These are phyloP conservation scores for Burhinus bistriatus DNA, from an alignment of 2,113 vertebrate genomes.

Conservation along the genomic window DNA sequence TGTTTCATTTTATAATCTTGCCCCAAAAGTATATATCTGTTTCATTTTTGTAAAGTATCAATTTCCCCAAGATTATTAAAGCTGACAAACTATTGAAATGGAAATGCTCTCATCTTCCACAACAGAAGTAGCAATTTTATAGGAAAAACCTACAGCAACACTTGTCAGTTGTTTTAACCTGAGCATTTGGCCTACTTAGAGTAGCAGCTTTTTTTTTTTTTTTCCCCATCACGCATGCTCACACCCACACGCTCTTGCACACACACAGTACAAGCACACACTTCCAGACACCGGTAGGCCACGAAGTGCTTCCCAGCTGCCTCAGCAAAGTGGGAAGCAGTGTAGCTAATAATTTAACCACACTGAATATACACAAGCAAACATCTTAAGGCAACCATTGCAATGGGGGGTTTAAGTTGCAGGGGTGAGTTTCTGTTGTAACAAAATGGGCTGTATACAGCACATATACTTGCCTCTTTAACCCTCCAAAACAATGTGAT, in stretches of 20 bases:
- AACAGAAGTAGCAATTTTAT: conserved; percentile 60
- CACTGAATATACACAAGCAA: conserved; percentile 72
- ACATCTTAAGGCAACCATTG: conserved; percentile 86
- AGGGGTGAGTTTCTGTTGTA: conserved; percentile 31
- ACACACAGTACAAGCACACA: conserved; percentile 23
- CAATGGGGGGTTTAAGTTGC: conserved; percentile 68
- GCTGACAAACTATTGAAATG: conserved; percentile 71
- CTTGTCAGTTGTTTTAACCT: conserved; percentile 73
- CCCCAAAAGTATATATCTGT: conserved; percentile 70
- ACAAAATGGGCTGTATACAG: conserved; percentile 25
- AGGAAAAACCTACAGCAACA: conserved; percentile 62
- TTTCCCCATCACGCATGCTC: conserved; percentile 25
- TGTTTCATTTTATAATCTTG: conserved; percentile 70
- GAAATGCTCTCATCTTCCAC: conserved; percentile 68
- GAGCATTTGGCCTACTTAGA: conserved; percentile 70
- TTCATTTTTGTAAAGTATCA: conserved; percentile 65
- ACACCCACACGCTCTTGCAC: conserved; percentile 38
- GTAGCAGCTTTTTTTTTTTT: conserved; percentile 69
- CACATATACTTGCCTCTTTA: conserved; percentile 55
- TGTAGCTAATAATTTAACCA: conserved; percentile 66
- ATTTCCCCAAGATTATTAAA: conserved; percentile 68
- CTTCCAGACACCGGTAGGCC: conserved; percentile 71
- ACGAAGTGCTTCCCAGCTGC: conserved; percentile 73
- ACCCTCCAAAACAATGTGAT: conserved; percentile 73
- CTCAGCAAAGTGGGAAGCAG: conserved; percentile 61